Evolutionary conservation across 2,797 vertebrate genomes (phyloP).

Genomic region (Myotis daubentonii): DNA sequence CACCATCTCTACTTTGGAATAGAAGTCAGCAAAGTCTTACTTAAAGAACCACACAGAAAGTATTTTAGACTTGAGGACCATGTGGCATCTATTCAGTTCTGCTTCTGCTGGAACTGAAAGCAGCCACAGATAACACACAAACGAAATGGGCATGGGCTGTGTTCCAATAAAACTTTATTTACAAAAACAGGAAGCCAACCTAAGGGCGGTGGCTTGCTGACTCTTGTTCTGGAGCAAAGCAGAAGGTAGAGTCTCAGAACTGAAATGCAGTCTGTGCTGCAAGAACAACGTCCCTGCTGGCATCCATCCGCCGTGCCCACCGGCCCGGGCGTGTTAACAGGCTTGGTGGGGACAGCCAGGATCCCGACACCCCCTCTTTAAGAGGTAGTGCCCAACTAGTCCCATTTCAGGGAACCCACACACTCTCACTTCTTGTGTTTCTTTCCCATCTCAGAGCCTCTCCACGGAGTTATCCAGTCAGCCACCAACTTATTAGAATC

Average conservation of each 20-base stretch:
- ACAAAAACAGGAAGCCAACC: background rate
- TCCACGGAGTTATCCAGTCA: background rate
- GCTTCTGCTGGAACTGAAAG: background rate
- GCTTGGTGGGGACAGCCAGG: background rate
- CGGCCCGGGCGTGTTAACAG: background rate
- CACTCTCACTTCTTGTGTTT: background rate
- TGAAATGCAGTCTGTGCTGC: background rate
- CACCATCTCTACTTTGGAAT: background rate
- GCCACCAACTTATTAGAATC: background rate
- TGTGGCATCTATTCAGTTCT: background rate
- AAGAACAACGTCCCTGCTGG: background rate
- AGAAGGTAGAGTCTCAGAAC: background rate
- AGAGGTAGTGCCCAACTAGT: background rate
- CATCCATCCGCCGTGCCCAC: background rate
- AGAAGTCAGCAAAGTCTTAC: background rate
- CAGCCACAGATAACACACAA: background rate
- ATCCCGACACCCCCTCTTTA: background rate
- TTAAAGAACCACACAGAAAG: background rate
- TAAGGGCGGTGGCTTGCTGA: background rate
- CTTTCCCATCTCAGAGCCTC: background rate
- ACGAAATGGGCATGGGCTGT: background rate
- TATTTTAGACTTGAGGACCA: background rate
- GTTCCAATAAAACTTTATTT: conserved; percentile 57
- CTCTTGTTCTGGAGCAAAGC: conserved; percentile 8
- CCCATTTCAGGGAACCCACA: background rate